Evolutionary conservation across 23 tunicate genomes (phyloP), one percentile per base, ranked within the genome.

Genomic region (Trididemnum miniatum): DNA sequence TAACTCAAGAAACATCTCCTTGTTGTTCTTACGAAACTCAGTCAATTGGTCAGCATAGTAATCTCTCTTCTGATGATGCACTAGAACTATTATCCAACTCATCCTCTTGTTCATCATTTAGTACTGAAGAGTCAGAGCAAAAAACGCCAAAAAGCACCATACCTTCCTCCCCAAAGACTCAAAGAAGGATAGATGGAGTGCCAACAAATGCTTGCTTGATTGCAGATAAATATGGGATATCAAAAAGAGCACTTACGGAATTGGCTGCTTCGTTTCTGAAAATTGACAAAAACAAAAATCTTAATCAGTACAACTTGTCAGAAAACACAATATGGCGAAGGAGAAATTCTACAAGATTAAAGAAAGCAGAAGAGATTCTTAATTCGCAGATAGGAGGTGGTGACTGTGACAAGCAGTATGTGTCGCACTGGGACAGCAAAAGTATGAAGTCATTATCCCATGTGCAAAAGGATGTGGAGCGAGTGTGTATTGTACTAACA

Each of bases 211-310:
- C 69, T 24, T 63, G 69, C 69, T 63, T 63, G 7, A 63, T 15
- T 63, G 69, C 69, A 20, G 69, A 63, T 24, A 63, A 63, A 24
- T 63, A 63, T 24, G 69, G 27, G n/a, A 63, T 63, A 22, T 63
- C 69, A 24, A 63, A 63, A 63, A 63, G 69, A 24, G 25, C 69
- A 24, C 27, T 63, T 22, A 63, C 69, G n/a, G 69, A 63, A n/a
- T 63, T n/a, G 69, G 69, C 25, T 63, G 69, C 69, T n/a, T 22
- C 28, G 28, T 63, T 63, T n/a, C n/a, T n/a, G 18, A 63, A 63
- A 63, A n/a, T n/a, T n/a, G n/a, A n/a, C n/a, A n/a, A n/a, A n/a
- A n/a, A n/a, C n/a, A n/a, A n/a, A n/a, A n/a, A 63, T 5, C 69
- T 63, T 63, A 24, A 63, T 22, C 69, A 63, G 25, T 63, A 63